A percentile compares a stretch with the other conserved stretches of the same genome.
phyloP scores from a whole-genome alignment of 1,140 invertebrate genomes.

The Patella vulgata region DNA sequence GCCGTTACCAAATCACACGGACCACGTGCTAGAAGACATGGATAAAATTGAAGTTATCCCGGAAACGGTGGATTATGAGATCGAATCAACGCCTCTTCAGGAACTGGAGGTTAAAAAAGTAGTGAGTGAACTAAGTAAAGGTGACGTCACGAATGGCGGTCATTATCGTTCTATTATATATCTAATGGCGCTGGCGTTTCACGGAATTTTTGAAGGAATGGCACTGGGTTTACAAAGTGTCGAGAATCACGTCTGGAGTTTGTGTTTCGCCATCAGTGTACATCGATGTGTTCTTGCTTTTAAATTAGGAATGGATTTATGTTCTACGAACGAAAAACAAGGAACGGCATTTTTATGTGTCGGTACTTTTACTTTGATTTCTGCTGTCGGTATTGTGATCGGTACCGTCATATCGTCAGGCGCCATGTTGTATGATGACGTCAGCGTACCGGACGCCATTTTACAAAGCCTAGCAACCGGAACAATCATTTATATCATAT shows the following conservation, averaged over 20 bases:
- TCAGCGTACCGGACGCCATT: conserved; percentile 68
- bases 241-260: conserved; percentile 54
- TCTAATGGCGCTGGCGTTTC: conserved; percentile 87
- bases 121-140: conserved; percentile 49
- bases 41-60: conserved; percentile 3
- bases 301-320: conserved; percentile 54
- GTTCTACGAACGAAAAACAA: conserved; percentile 69
- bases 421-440: conserved; percentile 52
- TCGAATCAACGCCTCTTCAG: conserved; percentile 42
- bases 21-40: conserved; percentile 4
- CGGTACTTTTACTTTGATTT: conserved; percentile 75
- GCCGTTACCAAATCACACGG: conserved; percentile 18
- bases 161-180: conserved; percentile 69
- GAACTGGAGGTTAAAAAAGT: conserved; percentile 53
- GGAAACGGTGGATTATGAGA: conserved; percentile 39
- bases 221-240: conserved; percentile 78
- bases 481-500: conserved; percentile 91
- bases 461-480: conserved; percentile 82
- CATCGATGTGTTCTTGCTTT: conserved; percentile 56
- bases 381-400: conserved; percentile 74
- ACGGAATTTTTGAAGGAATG: conserved; percentile 91
- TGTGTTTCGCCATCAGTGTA: conserved; percentile 54
- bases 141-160: conserved; percentile 41
- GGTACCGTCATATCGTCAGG: conserved; percentile 70
- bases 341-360: conserved; percentile 64